Percentiles rank a stretch among this genome's conserved stretches.
Conservation (phyloP, 2,797 vertebrate genomes). For the Microctenopoma steveboyesi region DNA sequence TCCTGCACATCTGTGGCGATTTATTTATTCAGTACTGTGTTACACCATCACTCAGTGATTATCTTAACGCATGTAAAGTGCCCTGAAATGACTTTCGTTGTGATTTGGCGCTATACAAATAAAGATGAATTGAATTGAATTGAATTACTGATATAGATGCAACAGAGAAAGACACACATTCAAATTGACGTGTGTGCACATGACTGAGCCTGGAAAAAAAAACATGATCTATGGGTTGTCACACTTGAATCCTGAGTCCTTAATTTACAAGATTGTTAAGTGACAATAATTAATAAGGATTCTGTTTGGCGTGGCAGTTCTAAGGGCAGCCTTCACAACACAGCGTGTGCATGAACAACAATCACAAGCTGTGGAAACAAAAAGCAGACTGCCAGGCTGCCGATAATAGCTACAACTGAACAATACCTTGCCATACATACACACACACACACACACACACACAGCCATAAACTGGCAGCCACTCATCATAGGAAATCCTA, state of each 20-base stretch:
- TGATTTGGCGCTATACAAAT: too few species aligned
- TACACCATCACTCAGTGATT: slow-evolving; percentile 2
- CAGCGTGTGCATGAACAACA: slow-evolving; percentile 58
- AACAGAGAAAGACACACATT: slow-evolving; percentile 7
- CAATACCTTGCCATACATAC: slow-evolving; percentile 62
- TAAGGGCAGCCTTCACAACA: slow-evolving; percentile 45
- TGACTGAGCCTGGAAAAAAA: background rate
- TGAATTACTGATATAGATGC: background rate
- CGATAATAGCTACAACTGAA: slow-evolving; percentile 66
- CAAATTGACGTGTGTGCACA: slow-evolving; percentile 4
- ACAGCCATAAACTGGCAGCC: slow-evolving; percentile 61
- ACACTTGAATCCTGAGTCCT: slow-evolving; percentile 16
- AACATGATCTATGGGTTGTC: slow-evolving; percentile 24
- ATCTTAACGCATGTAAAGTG: slow-evolving; percentile 10
- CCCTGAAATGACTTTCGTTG: too few species aligned
- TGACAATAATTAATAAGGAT: slow-evolving; percentile 57
- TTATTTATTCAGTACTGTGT: slow-evolving; percentile 10
- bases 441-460: slow-evolving; percentile 39
- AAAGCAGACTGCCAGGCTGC: slow-evolving; percentile 58
- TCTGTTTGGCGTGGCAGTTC: slow-evolving; percentile 51
- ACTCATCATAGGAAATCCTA: slow-evolving; percentile 76
- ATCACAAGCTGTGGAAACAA: slow-evolving; percentile 67
- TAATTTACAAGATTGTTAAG: slow-evolving; percentile 15
- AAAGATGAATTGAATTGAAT: too few species aligned
- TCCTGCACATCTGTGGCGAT: slow-evolving; percentile 31